phyloP scores from a whole-genome alignment of 2,113 vertebrate genomes.

The Scomber japonicus region DNA sequence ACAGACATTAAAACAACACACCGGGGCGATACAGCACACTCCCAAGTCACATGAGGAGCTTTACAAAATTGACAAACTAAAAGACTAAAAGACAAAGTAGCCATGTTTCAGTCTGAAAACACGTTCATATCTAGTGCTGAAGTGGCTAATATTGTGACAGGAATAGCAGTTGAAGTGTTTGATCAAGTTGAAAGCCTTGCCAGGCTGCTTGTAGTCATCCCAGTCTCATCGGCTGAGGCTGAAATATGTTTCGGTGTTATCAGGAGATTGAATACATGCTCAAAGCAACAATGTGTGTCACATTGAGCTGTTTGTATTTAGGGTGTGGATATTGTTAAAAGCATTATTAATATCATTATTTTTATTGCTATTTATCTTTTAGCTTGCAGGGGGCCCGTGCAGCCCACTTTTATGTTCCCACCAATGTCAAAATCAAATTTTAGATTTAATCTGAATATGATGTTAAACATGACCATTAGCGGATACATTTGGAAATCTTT shows the following conservation, averaged over 20 bases:
- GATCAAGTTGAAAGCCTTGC: conserved; percentile 36
- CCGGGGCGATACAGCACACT: conserved; percentile 27
- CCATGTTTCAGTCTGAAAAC: neutral
- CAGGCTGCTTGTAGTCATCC: conserved; percentile 38
- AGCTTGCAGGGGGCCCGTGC: too few species aligned
- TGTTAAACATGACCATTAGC: neutral
- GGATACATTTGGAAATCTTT: neutral
- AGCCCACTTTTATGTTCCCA: too few species aligned
- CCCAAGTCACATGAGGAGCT: conserved; percentile 25
- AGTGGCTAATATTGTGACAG: conserved; percentile 23
- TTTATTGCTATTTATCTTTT: too few species aligned
- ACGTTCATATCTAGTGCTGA: conserved; percentile 9
- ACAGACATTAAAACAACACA: conserved; percentile 24
- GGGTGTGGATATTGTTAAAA: too few species aligned
- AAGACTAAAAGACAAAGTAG: conserved; percentile 4
- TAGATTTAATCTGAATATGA: conserved; percentile 15
- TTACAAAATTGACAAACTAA: conserved; percentile 25
- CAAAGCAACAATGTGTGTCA: neutral
- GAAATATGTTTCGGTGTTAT: neutral
- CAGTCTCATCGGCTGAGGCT: neutral
- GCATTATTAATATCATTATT: too few species aligned
- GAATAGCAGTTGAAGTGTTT: conserved; percentile 24
- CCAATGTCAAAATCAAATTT: too few species aligned
- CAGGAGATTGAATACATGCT: neutral
- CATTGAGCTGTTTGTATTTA: too few species aligned